Evolutionary conservation across 2,113 vertebrate species (phyloP), one percentile per base, ranked within the genome.

Genomic region (Chloebia gouldiae): DNA sequence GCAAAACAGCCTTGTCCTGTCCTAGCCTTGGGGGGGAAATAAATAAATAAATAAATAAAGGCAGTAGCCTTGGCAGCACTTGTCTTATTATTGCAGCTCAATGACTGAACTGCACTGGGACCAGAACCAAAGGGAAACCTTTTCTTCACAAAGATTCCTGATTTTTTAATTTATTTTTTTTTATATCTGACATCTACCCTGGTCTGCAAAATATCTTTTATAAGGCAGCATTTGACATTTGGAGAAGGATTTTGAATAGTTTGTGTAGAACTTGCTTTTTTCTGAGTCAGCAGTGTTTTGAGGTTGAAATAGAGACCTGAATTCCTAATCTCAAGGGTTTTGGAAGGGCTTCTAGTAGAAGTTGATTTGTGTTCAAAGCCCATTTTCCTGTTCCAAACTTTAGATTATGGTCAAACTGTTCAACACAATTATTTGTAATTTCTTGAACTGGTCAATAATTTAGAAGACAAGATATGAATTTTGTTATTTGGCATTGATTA

Each of bases 31-130:
- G 61, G 61, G 54, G 35, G 22, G 3, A 72, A 70, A 71, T 72
- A 47, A 60, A 60, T 19, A 60, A 88, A 94, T 11, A 59, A 86
- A 92, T 22, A 40, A 81, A 79, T 83, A 56, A 72, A 89, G 78
- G 91, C 78, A 83, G 64, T 47, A 96, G 90, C 95, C 91, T 96
- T 96, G 90, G 95, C 94, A 86, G 91, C 59, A 5, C 47, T 94
- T 40, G 13, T 33, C 57, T 56, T 56, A 8, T 88, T 90, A 89
- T 65, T 90, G 88, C 39, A 95, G 85, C 68, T 91, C 49, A 85
- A 13, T 71, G 79, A 10, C 42, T 68, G 91, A 89, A 19, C 59
- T 47, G 54, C 54, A 20, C 25, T 16, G 53, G 54, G 79, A 91
- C 75, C 2, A 4, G n/a, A 3, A 90, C 90, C 88, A 78, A 45